Evolutionary conservation across 2,888 invertebrate genomes (phyloP).

Genomic region (Limnephilus marmoratus): DNA sequence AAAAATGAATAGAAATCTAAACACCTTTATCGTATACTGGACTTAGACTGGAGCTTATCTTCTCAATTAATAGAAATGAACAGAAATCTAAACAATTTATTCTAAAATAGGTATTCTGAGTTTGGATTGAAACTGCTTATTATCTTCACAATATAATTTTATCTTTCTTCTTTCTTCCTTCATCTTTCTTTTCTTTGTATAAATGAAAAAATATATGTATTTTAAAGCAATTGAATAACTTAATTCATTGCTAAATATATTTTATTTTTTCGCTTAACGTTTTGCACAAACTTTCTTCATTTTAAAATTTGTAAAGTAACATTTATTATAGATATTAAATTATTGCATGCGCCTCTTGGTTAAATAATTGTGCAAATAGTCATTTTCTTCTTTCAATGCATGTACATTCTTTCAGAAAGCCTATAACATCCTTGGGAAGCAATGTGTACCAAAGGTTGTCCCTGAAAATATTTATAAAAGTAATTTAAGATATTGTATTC

Average conservation of each 20-base stretch:
- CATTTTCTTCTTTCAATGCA: background rate
- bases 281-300: constrained; percentile 6
- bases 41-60: background rate
- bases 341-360: background rate
- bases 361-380: background rate
- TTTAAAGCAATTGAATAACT: background rate
- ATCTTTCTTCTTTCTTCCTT: background rate
- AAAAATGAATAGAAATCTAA: background rate
- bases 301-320: background rate
- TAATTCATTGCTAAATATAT: background rate
- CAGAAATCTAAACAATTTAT: background rate
- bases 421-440: constrained; percentile 18
- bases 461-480: constrained; percentile 43
- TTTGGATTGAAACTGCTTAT: background rate
- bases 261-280: background rate
- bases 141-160: background rate
- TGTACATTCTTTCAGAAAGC: background rate
- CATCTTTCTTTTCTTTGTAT: background rate
- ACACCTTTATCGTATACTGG: background rate
- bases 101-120: background rate
- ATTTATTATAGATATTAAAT: background rate
- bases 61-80: background rate
- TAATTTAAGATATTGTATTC: constrained; percentile 11
- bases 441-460: constrained; percentile 40
- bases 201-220: background rate